Base-by-base conservation (phyloP, 2,113 vertebrate genomes). In the Laticauda colubrina region DNA sequence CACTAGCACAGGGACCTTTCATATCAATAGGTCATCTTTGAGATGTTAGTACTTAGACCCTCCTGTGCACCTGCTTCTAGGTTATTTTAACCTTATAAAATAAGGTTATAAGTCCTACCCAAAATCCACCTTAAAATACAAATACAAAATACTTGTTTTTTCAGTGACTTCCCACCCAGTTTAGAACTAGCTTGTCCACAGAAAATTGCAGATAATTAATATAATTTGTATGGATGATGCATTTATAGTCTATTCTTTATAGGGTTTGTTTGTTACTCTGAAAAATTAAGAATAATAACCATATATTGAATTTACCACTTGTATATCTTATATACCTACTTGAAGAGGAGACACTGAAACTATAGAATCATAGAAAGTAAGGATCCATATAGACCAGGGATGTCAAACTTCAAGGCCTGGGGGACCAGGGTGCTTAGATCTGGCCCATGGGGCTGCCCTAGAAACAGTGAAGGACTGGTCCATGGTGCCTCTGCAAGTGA, bases 61-160 rank as follows among this genome's bases (percentile, higher is more conserved):
- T 90, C 26, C 18, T 39, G 85, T 93, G 85, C 64, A 95, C 14
- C 54, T 20, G 11, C 91, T 21, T 59, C 20, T 89, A 43, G 48
- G 85, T 91, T 57, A 55, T 26, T 91, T 95, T 88, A 90, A 94
- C 88, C 90, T 89, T n/a, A n/a, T n/a, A n/a, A n/a, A n/a, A n/a
- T n/a, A n/a, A n/a, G n/a, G n/a, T n/a, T n/a, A n/a, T n/a, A n/a
- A n/a, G n/a, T n/a, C 29, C 57, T 34, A 20, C 14, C n/a, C 39
- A 7, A 92, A 87, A 89, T 21, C 8, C 54, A 1, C n/a, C 61
- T 29, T 55, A 64, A 55, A 23, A 75, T n/a, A 87, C 95, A 69
- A 43, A 96, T 95, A 92, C 96, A 14, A 94, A 96, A 11, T 90
- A 43, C 4, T 14, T 64, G 59, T 93, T 54, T 91, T 93, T 43